Evolutionary conservation across 2,888 invertebrate genomes (phyloP).

Genomic region (Phorcus lineatus): DNA sequence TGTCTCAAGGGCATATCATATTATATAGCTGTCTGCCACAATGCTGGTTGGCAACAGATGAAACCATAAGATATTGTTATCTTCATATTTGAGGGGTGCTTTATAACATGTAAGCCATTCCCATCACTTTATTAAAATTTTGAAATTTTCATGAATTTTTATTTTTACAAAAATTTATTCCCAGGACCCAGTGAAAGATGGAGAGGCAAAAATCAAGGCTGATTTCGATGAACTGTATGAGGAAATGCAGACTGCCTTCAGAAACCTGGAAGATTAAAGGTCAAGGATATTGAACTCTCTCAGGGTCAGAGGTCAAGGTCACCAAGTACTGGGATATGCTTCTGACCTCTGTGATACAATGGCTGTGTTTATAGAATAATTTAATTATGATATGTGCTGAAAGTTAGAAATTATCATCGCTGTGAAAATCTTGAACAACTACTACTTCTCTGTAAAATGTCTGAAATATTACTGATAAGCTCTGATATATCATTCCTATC

Average conservation of each 20-base stretch:
- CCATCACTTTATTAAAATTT: no score
- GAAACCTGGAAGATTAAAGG: conserved; percentile 92
- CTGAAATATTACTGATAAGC: no score
- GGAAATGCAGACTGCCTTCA: conserved; percentile 97
- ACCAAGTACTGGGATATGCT: background rate
- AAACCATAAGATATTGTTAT: no score
- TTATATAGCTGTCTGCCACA: no score
- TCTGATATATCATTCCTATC: no score
- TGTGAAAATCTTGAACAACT: background rate
- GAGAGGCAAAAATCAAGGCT: conserved; percentile 96
- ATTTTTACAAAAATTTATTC: conserved; percentile 43
- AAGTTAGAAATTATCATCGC: background rate
- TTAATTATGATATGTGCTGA: background rate
- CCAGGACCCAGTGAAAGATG: conserved; percentile 97
- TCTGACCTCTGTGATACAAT: background rate
- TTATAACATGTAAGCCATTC: no score
- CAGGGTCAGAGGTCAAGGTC: background rate
- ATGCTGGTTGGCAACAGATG: no score
- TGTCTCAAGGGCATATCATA: no score
- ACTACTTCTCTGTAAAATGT: background rate
- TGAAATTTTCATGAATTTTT: no score
- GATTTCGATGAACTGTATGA: conserved; percentile 98
- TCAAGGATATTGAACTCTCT: background rate
- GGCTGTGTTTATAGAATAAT: conserved; percentile 1
- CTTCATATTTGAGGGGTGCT: no score